Base-by-base conservation (phyloP, 1,140 invertebrate genomes). In the Stegodyphus dumicola region DNA sequence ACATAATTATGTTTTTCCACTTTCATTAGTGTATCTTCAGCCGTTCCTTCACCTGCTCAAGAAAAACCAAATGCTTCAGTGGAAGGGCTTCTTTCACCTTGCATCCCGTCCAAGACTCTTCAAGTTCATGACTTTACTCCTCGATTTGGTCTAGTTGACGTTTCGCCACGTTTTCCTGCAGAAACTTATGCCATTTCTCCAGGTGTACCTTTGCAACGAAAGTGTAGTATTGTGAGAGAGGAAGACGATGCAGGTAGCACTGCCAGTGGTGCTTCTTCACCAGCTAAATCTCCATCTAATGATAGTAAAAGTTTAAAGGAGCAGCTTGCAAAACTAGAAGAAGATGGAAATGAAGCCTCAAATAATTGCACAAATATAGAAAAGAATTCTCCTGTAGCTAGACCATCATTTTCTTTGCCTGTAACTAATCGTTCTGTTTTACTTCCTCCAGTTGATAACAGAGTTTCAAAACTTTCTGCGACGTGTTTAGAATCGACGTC, bases 181-280 rank as follows among this genome's bases (percentile, higher is more conserved):
- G 81, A 75, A 70, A 6, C 64, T 48, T 13, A 13, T 52, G 60
- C 67, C n/a, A 71, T 15, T 18, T n/a, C 64, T 13, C 84, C 84
- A 51, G 67, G 56, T 17, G 69, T 88, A n/a, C 86, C 87, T 18
- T 83, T 89, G 11, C 95, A 71, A 93, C 92, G 95, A 70, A 96
- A 97, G 89, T 97, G 95, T 91, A 96, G 95, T 88, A 96, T 97
- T 88, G 96, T 96, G 3, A 7, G 94, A 94, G 88, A 95, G 96
- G 90, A 95, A 95, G 89, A 87, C 18, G 87, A 87, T 65, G 75
- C 15, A 9, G 67, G 73, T 33, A 85, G 81, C 15, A 81, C 70
- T 51, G 73, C 87, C 5, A 83, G 77, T 65, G 75, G 79, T 53
- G 74, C 70, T 56, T 81, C 77, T 54, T 87, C 87, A 6, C 87